phyloP scores from a whole-genome alignment of 2,797 vertebrate genomes.

The Thunnus albacares region DNA sequence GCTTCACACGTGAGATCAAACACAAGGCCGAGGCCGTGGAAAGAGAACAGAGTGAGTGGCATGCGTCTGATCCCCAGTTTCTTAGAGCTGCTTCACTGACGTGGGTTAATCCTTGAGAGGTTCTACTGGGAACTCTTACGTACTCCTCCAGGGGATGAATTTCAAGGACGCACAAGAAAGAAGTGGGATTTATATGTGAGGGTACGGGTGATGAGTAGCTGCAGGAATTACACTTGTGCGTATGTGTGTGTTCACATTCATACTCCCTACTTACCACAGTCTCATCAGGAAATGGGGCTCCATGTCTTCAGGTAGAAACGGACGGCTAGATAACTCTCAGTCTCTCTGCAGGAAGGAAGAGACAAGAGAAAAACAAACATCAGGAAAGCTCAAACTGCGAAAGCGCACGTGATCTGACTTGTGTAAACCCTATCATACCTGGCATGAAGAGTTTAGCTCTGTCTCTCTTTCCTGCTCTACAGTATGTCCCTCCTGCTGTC shows the following conservation, averaged over 20 bases:
- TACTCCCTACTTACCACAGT: slow-evolving; percentile 75
- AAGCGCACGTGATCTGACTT: slow-evolving; percentile 17
- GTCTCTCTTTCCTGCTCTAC: slow-evolving; percentile 26
- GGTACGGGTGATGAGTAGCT: slow-evolving; percentile 62
- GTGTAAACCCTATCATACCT: slow-evolving; percentile 5
- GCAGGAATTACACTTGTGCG: slow-evolving; percentile 32
- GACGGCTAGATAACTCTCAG: slow-evolving; percentile 51
- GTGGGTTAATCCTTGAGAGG: slow-evolving; percentile 71
- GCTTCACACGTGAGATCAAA: slow-evolving; percentile 49
- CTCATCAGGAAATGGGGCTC: slow-evolving; percentile 79
- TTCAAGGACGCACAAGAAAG: slow-evolving; percentile 70
- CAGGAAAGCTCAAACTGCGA: slow-evolving; percentile 29
- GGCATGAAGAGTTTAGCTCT: slow-evolving; percentile 21
- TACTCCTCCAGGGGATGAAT: slow-evolving; percentile 58
- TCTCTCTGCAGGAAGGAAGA: slow-evolving; percentile 56
- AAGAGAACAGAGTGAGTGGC: slow-evolving; percentile 49
- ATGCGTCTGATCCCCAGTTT: slow-evolving; percentile 61
- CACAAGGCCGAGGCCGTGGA: slow-evolving; percentile 20
- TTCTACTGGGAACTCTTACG: slow-evolving; percentile 60
- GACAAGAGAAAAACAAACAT: slow-evolving; percentile 50
- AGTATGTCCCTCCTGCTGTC: slow-evolving; percentile 3
- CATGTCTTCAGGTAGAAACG: slow-evolving; percentile 75
- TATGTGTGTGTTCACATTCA: slow-evolving; percentile 3
- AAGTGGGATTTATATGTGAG: slow-evolving; percentile 57
- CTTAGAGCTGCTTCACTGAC: slow-evolving; percentile 65